Conservation (phyloP, 1,140 invertebrate genomes). For the Polyergus mexicanus region DNA sequence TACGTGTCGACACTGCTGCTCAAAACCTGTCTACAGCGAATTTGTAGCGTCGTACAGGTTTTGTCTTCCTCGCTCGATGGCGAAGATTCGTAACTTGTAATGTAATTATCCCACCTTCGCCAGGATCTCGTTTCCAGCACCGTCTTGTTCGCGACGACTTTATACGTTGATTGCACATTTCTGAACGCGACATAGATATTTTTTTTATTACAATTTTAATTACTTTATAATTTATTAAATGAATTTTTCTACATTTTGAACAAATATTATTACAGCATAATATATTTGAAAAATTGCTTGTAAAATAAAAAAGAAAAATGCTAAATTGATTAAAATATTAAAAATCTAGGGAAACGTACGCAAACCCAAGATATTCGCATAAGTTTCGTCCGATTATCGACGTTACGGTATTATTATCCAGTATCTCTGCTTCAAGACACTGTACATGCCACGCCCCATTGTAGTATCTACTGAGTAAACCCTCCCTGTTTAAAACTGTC, state of each 20-base stretch:
- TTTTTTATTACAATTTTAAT: too few species aligned
- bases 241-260: neutral
- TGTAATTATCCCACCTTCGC: neutral
- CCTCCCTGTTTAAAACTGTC: constrained; percentile 87
- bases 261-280: neutral
- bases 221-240: neutral
- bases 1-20: constrained; percentile 67
- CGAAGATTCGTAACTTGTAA: constrained; percentile 32
- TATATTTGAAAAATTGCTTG: neutral
- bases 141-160: constrained; percentile 56
- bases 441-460: constrained; percentile 88
- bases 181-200: constrained; percentile 61
- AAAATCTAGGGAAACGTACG: constrained; percentile 78
- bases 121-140: constrained; percentile 41
- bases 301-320: neutral
- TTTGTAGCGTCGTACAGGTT: constrained; percentile 69
- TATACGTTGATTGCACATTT: constrained; percentile 59
- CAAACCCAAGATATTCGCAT: constrained; percentile 89
- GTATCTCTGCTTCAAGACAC: constrained; percentile 85
- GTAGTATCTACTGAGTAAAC: constrained; percentile 88
- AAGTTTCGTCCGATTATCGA: constrained; percentile 77
- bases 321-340: too few species aligned
- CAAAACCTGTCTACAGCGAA: constrained; percentile 80
- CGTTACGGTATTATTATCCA: constrained; percentile 76
- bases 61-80: neutral